Base-by-base conservation (phyloP, 2,888 invertebrate genomes). In the Synanthedon andrenaeformis region DNA sequence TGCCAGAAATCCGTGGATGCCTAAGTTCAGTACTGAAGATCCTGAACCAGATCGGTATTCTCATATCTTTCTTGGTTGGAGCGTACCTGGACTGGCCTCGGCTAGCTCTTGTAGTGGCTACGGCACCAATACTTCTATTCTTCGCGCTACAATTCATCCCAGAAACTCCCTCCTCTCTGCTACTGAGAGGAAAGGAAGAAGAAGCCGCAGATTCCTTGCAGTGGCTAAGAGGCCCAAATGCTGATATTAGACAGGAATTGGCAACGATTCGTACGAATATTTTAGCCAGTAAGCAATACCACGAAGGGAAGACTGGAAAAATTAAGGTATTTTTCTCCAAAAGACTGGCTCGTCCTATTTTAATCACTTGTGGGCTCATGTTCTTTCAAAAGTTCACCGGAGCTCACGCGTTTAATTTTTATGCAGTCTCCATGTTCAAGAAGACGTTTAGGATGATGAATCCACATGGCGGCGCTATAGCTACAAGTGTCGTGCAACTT, bases 1-100 rank as follows among this genome's bases (percentile, higher is more conserved):
- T 95, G 42, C 94, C 95, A 28, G 92, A 94, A 58, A 92, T 95
- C 66, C 89, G 97, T 59, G 97, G 96, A 4, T 93, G 94, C 59
- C 88, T 97, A 51, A 96, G 96, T 65, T 94, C 96, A 19, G 91
- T 96, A 56, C 88, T 95, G 53, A 97, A 97, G 82, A 92, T 96
- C 59, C 90, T 93, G 53, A 93, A 94, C 49, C 95, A 96, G 71
- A 89, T 94, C 51, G 97, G 97, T 2, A 93, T 96, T 57, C 89
- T 97, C 28, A 90, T 94, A 58, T 92, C 94, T 19, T 96, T 94
- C 82, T 90, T 92, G 6, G 89, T 94, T 1, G 96, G 96, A 51
- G 92, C 95, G 6, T 92, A 92, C 69, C 77, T 95, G 3, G 92
- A 93, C 73, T 96, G 96, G 96, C 88, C 93, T 54, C 92, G 94